Conservation (phyloP, 2,797 vertebrate species). For the Aphelocoma californica region DNA sequence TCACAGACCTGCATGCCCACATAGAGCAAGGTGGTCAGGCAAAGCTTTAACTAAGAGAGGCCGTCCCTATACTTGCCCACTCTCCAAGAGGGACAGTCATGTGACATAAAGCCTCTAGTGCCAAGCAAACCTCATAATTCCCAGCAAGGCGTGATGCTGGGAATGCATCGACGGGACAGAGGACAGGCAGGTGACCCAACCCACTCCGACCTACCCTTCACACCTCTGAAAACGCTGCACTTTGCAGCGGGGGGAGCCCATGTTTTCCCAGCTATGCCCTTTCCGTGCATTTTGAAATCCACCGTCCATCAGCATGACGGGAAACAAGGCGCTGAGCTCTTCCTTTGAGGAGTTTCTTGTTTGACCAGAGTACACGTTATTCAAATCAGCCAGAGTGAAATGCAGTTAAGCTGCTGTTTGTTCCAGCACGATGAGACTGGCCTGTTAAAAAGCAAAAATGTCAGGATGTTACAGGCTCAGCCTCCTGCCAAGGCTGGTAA, state of each 20-base stretch:
- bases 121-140: neutral
- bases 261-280: neutral
- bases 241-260: neutral
- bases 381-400: conserved; percentile 63
- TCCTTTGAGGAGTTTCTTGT: conserved; percentile 53
- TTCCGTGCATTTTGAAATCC: neutral
- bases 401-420: conserved; percentile 63
- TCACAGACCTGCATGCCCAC: neutral
- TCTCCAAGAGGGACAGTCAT: rapidly evolving
- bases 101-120: rapidly evolving
- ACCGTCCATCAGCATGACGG: neutral
- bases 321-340: neutral
- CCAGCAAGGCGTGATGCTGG: neutral
- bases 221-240: neutral
- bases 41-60: neutral
- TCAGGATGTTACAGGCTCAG: conserved; percentile 68
- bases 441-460: conserved; percentile 69
- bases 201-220: neutral
- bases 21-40: rapidly evolving
- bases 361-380: conserved; percentile 59
- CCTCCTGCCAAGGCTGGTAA: conserved; percentile 61
- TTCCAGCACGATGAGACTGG: conserved; percentile 62
- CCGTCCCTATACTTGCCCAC: no score
- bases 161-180: rapidly evolving
- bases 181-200: neutral